Conservation (phyloP, 2,888 invertebrate species). For the Trachelus tabidus region DNA sequence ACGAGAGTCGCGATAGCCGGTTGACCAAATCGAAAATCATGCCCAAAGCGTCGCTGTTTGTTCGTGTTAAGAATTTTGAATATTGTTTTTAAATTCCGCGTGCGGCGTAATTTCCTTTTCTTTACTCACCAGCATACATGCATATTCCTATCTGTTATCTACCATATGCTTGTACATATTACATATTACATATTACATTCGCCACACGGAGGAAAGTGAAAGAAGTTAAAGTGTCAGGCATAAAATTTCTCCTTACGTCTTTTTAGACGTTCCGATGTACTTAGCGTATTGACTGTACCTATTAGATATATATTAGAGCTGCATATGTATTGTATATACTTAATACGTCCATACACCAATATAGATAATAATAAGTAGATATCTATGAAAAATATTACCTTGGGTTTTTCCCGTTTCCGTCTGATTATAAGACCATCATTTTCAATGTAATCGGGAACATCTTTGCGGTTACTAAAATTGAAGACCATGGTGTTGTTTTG, state of each 20-base stretch:
- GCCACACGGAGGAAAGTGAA: constrained; percentile 26
- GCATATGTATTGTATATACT: neutral
- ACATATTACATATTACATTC: neutral
- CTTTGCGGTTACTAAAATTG: constrained; percentile 86
- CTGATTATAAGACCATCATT: constrained; percentile 85
- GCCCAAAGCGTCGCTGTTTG: neutral
- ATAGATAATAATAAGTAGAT: neutral
- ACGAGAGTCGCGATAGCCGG: neutral
- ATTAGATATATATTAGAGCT: neutral
- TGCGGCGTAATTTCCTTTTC: constrained; percentile 11
- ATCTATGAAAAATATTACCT: constrained; percentile 70
- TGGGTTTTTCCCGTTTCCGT: constrained; percentile 76
- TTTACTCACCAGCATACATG: neutral
- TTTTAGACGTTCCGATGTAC: neutral
- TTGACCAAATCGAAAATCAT: constrained; percentile 16
- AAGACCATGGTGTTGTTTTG: constrained; percentile 83
- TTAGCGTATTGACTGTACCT: neutral
- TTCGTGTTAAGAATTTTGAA: constrained; percentile 35
- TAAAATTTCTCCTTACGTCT: neutral
- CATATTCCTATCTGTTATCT: neutral
- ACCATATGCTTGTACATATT: neutral
- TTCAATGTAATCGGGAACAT: constrained; percentile 91
- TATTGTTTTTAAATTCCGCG: constrained; percentile 17
- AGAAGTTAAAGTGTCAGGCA: constrained; percentile 15
- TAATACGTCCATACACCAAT: neutral